A percentile compares a stretch with the other conserved stretches of the same genome.
These are phyloP conservation scores for Procapra przewalskii DNA, from an alignment of 2,113 vertebrate species.

Conservation along the genomic window DNA sequence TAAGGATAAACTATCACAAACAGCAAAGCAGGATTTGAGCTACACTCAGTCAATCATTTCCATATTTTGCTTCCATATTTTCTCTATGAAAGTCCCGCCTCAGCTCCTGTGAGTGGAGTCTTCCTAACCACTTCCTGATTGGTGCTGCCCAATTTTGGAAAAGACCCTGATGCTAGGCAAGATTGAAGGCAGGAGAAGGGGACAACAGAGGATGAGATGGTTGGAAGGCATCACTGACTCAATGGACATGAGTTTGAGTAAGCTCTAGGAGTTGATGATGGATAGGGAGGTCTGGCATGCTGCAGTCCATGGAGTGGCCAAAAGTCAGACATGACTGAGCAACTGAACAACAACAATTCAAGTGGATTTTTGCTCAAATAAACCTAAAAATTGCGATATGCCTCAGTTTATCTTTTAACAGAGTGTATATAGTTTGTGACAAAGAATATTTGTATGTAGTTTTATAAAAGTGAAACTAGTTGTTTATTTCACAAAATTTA, in stretches of 20 bases:
- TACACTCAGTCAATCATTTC: not conserved
- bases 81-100: not conserved
- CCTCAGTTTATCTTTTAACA: not conserved
- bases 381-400: not conserved
- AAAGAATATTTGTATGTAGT: not conserved
- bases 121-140: not conserved
- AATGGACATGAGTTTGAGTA: not conserved
- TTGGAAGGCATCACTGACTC: not conserved
- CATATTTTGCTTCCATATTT: not conserved
- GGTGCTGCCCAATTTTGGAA: not conserved
- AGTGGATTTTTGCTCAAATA: not conserved
- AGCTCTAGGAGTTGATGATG: not conserved
- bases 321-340: not conserved
- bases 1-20: not conserved
- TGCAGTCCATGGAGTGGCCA: not conserved
- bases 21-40: not conserved
- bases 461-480: not conserved
- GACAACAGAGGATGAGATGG: not conserved
- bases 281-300: not conserved
- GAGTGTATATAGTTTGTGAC: not conserved
- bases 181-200: not conserved
- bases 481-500: not conserved
- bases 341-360: not conserved
- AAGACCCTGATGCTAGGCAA: not conserved
- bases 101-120: not conserved